Evolutionary conservation across 1,140 invertebrate species (phyloP).

Genomic region (Calephelis virginiensis): DNA sequence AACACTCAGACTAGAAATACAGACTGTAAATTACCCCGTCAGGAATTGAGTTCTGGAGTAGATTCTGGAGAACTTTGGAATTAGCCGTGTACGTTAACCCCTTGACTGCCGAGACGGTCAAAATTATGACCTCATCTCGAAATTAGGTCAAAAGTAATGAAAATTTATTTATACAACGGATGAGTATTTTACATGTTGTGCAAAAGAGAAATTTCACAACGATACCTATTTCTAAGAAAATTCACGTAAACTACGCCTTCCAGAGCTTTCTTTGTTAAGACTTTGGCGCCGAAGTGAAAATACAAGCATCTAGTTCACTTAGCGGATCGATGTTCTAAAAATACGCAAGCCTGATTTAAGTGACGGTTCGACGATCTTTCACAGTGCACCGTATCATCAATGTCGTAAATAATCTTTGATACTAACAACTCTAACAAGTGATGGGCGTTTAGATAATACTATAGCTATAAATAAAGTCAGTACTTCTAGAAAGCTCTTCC

Average conservation of each 20-base stretch:
- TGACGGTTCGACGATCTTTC: constrained; percentile 45
- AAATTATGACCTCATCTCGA: not conserved
- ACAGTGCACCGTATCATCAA: constrained; percentile 50
- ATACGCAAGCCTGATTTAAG: constrained; percentile 44
- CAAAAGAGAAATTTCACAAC: constrained; percentile 3
- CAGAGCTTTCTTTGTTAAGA: constrained; percentile 21
- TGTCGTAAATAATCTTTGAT: constrained; percentile 66
- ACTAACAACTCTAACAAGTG: constrained; percentile 18
- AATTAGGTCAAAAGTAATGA: constrained; percentile 10
- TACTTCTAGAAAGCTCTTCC: no score
- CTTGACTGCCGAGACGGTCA: no score
- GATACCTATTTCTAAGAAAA: constrained; percentile 12
- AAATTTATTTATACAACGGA: not conserved
- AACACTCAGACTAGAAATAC: no score
- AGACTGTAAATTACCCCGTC: no score
- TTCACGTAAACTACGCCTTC: constrained; percentile 28
- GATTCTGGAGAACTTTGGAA: no score
- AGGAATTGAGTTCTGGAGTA: no score
- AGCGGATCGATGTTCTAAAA: constrained; percentile 44
- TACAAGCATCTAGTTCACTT: constrained; percentile 39
- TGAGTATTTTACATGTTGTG: constrained; percentile 1
- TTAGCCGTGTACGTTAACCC: no score
- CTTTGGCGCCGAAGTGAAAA: constrained; percentile 31
- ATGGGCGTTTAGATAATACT: no score
- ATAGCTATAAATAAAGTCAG: no score